phyloP scores from a whole-genome alignment of 2,797 vertebrate species.

The Pyrocephalus nanus region DNA sequence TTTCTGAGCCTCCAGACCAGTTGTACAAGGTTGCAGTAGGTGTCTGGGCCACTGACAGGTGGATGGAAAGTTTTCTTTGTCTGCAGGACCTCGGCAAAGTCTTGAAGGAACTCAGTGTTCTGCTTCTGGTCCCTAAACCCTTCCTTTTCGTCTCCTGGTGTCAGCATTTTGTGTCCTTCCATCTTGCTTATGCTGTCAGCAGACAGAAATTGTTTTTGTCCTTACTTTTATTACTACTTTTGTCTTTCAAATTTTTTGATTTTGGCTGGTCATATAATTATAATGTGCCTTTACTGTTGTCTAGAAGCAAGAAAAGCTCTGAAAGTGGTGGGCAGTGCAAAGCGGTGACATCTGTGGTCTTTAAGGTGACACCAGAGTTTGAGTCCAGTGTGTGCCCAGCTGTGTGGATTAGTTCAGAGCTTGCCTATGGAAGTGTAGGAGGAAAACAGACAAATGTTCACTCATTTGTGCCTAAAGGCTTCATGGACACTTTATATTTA shows the following conservation, averaged over 20 bases:
- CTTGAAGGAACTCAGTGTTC: neutral
- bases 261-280: neutral
- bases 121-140: neutral
- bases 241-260: neutral
- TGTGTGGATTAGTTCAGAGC: neutral
- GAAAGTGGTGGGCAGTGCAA: neutral
- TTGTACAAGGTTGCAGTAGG: neutral
- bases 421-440: neutral
- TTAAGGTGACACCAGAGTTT: neutral
- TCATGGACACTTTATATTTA: neutral
- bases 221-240: neutral
- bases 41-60: neutral
- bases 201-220: neutral
- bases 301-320: neutral
- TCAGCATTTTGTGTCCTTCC: neutral
- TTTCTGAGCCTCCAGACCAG: neutral
- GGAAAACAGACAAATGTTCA: neutral
- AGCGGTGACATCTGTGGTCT: neutral
- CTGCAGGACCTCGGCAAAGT: neutral
- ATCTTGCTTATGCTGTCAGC: neutral
- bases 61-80: neutral
- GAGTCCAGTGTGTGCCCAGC: neutral
- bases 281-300: neutral
- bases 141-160: neutral
- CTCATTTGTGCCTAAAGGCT: neutral